Conservation (phyloP, 2,797 vertebrate species). For the Falco rusticolus region DNA sequence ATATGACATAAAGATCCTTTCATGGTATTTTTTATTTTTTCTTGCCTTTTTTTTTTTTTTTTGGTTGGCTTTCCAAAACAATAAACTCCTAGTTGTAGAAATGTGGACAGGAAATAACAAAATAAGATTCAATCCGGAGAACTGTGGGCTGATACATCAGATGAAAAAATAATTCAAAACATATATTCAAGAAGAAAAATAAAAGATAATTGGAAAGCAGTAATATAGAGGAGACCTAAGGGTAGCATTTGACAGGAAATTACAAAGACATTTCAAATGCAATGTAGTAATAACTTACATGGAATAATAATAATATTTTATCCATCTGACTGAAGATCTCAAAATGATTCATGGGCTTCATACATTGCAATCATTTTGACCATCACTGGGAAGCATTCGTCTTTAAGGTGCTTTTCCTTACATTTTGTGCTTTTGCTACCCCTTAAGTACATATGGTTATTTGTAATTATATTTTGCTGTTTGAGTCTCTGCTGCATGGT, state of each 20-base stretch:
- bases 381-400: neutral
- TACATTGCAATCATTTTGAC: neutral
- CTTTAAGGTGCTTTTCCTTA: neutral
- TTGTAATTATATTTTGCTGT: neutral
- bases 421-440: neutral
- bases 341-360: neutral
- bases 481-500: neutral
- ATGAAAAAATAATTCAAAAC: slow-evolving; percentile 61
- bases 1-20: neutral
- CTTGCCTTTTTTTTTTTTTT: neutral
- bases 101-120: slow-evolving; percentile 47
- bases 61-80: neutral
- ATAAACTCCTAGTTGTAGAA: slow-evolving; percentile 17
- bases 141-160: neutral
- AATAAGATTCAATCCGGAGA: slow-evolving; percentile 42
- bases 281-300: neutral
- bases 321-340: neutral
- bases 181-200: slow-evolving; percentile 30
- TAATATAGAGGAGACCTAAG: slow-evolving; percentile 23
- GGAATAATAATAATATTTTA: slow-evolving; percentile 34
- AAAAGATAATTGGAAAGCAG: slow-evolving; percentile 1
- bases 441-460: neutral
- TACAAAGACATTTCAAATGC: slow-evolving; percentile 36
- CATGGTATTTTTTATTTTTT: neutral
- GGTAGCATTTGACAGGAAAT: slow-evolving; percentile 54